Conservation (phyloP, 2,797 vertebrate genomes). For the Xiphophorus birchmanni region DNA sequence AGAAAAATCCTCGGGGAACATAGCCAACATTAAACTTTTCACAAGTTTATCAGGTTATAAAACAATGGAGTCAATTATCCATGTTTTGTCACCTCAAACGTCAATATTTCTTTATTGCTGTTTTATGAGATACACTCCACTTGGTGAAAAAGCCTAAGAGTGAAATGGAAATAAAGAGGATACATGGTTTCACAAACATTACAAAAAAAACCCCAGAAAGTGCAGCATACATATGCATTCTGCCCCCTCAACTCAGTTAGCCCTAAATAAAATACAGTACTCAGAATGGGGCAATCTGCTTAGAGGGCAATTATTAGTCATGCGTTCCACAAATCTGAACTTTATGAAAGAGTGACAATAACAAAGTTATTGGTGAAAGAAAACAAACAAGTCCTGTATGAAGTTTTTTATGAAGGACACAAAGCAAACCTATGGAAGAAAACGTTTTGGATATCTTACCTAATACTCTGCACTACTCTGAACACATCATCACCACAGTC, state of each 20-base stretch:
- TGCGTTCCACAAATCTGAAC: not conserved
- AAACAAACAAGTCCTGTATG: not conserved
- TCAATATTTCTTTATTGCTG: not conserved
- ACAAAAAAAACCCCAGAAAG: not conserved
- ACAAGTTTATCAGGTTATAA: slow-evolving; percentile 49
- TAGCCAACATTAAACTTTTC: slow-evolving; percentile 36
- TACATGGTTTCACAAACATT: not conserved
- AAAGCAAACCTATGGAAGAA: not conserved
- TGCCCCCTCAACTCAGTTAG: not conserved
- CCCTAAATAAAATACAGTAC: not conserved
- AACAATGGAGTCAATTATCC: slow-evolving; percentile 22
- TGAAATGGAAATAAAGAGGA: not conserved
- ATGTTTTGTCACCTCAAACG: not conserved
- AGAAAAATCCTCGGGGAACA: not conserved
- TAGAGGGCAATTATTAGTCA: not conserved
- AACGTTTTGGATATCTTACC: not conserved
- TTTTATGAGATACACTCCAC: not conserved
- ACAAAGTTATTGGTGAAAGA: not conserved
- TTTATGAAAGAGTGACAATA: not conserved
- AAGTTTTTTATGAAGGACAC: not conserved
- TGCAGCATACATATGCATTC: not conserved
- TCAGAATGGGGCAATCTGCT: not conserved
- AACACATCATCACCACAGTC: not conserved
- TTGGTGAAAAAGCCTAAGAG: not conserved
- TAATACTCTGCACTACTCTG: not conserved